Base-by-base conservation (phyloP, 2,888 invertebrate species). In the Oscheius sp. region DNA sequence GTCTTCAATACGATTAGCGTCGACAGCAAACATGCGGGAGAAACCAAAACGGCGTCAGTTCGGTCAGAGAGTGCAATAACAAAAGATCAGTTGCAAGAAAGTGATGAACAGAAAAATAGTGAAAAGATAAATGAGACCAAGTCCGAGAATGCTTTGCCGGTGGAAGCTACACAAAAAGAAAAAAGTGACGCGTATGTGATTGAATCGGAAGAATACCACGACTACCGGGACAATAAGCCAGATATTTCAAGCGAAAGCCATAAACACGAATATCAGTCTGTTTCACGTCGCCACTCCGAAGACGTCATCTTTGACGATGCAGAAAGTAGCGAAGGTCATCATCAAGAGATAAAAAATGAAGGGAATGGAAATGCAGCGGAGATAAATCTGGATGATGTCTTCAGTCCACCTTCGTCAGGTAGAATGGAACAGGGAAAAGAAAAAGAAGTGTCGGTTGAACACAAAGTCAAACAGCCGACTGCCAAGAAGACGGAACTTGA, bases 1-100 rank as follows among this genome's bases (percentile, higher is more conserved):
- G 52, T 66, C 7, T 66, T 66, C 18, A n/a, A n/a, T 25, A 49
- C 66, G 21, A 66, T 52, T 29, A 46, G 25, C 23, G 3, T 7
- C 55, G 55, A 25, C n/a, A 49, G 18, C 5, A 49, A 49, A 16
- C 35, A 35, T 9, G 9, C 5, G 35, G 35, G 35, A 35, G 9
- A 35, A 9, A 9, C 35, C 35, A 35, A 35, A 6, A 9, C 9
- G 35, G 35, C 35, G 9, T 3, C 35, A 6, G 35, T 6, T 35
- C 35, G 35, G 35, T 35, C 35, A 35, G 9, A 9, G 5, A 35
- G 35, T 35, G 5, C 35, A 35, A 35, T 3, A 35, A 35, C 35
- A 35, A 35, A 35, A 35, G 35, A 35, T 35, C 35, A 6, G 5
- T 35, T 9, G 9, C n/a, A 49, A 49, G 49, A 49, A 13, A 13